Evolutionary conservation across 2,888 invertebrate species (phyloP).

Genomic region (Drosophila tanythrix): DNA sequence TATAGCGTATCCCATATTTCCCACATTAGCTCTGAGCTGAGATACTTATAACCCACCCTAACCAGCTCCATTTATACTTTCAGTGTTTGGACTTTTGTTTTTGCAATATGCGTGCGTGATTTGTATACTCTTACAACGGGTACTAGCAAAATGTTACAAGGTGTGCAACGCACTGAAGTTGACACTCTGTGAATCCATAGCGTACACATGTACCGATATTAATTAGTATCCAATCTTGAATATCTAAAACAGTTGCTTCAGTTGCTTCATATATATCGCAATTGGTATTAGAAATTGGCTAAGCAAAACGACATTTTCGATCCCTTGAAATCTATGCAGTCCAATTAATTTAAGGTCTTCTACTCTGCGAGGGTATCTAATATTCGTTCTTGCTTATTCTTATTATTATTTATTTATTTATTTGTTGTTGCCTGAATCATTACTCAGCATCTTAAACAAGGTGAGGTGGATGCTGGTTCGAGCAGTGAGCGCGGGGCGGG

Average conservation of each 20-base stretch:
- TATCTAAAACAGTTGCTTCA: neutral
- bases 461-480: neutral
- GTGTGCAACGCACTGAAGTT: neutral
- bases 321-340: neutral
- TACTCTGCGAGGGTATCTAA: neutral
- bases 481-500: neutral
- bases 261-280: neutral
- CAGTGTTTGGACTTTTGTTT: slow-evolving; percentile 44
- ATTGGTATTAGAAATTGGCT: neutral
- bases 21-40: slow-evolving; percentile 34
- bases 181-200: neutral
- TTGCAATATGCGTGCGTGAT: slow-evolving; percentile 48
- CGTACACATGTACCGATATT: neutral
- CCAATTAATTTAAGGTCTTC: neutral
- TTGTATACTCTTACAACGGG: neutral
- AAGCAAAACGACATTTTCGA: neutral
- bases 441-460: slow-evolving; percentile 50
- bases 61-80: neutral
- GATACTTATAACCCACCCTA: slow-evolving; percentile 32
- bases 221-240: neutral
- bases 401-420: slow-evolving; percentile 34
- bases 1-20: slow-evolving; percentile 37
- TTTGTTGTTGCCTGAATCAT: slow-evolving; percentile 56
- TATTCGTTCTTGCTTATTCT: neutral
- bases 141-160: neutral